These are phyloP conservation scores for Caenorhabditis afra DNA, from an alignment of 2,888 invertebrate species.

Conservation along the genomic window DNA sequence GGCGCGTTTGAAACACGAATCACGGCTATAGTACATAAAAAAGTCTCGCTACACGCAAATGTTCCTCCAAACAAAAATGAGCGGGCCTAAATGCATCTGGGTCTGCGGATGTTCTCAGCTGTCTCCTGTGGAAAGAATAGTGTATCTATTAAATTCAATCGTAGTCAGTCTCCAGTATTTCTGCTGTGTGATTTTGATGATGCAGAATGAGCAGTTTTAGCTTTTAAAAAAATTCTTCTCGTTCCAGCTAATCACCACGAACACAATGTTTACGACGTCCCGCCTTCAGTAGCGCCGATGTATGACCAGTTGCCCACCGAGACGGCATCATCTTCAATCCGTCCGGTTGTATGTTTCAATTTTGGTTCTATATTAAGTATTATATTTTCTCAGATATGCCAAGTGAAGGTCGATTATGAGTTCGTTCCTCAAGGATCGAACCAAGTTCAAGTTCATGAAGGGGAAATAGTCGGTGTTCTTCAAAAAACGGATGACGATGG, in stretches of 20 bases:
- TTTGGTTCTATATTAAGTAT: not conserved
- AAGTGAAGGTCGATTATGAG: slow-evolving; percentile 67
- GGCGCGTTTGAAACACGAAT: too few species aligned
- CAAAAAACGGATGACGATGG: slow-evolving; percentile 72
- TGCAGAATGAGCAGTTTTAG: too few species aligned
- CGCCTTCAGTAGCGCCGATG: slow-evolving; percentile 39
- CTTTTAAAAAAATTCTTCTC: not conserved
- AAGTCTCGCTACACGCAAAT: too few species aligned
- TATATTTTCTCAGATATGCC: slow-evolving; percentile 55
- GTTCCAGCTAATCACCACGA: not conserved
- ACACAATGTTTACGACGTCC: slow-evolving; percentile 43
- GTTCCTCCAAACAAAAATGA: too few species aligned
- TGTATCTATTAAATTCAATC: too few species aligned
- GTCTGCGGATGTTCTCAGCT: too few species aligned
- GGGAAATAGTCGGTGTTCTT: slow-evolving; percentile 64
- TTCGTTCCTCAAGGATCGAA: slow-evolving; percentile 71
- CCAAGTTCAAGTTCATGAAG: slow-evolving; percentile 69
- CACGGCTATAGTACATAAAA: too few species aligned
- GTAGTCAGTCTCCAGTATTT: too few species aligned
- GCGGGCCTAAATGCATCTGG: too few species aligned
- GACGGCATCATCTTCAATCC: slow-evolving; percentile 15
- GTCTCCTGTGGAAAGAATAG: too few species aligned
- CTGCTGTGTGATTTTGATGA: too few species aligned
- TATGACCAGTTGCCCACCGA: slow-evolving; percentile 47
- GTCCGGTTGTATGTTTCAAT: slow-evolving; percentile 49